Conservation (phyloP, 2,888 invertebrate genomes). For the Oligia strigilis region DNA sequence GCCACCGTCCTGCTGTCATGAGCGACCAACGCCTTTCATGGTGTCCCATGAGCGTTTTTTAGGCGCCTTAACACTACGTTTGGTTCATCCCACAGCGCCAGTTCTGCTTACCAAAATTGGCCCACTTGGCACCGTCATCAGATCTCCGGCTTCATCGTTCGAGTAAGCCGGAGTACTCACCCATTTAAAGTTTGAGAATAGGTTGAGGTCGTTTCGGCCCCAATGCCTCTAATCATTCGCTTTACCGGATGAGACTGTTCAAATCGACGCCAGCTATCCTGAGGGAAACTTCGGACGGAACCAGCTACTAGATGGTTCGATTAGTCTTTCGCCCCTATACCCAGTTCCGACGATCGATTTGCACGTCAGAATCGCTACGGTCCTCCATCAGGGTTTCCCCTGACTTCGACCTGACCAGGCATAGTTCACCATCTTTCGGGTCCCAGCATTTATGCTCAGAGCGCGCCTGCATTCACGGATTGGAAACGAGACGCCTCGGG, state of each 20-base stretch:
- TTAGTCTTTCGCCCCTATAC: constrained; percentile 94
- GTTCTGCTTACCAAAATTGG: constrained; percentile 95
- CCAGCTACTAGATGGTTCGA: constrained; percentile 95
- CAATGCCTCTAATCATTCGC: constrained; percentile 94
- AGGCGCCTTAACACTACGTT: constrained; percentile 93
- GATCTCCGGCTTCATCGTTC: constrained; percentile 88
- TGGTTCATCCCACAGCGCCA: constrained; percentile 95
- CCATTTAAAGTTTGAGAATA: constrained; percentile 91
- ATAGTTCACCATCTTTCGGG: constrained; percentile 94
- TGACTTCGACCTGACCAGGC: constrained; percentile 93
- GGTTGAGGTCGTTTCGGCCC: constrained; percentile 93
- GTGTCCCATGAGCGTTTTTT: constrained; percentile 85
- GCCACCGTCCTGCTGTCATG: constrained; percentile 52
- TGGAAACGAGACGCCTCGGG: constrained; percentile 90
- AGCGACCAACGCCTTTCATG: constrained; percentile 49
- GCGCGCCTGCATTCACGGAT: constrained; percentile 86
- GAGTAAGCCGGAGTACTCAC: constrained; percentile 90
- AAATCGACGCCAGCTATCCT: constrained; percentile 91
- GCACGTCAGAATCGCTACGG: constrained; percentile 94
- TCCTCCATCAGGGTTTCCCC: constrained; percentile 92
- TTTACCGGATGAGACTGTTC: constrained; percentile 92
- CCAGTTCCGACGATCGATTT: constrained; percentile 95
- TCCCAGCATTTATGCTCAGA: constrained; percentile 93
- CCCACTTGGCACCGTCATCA: constrained; percentile 92
- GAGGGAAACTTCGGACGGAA: constrained; percentile 94